phyloP scores from a whole-genome alignment of 2,797 vertebrate species.

The Microctenopoma stevenorrisi region DNA sequence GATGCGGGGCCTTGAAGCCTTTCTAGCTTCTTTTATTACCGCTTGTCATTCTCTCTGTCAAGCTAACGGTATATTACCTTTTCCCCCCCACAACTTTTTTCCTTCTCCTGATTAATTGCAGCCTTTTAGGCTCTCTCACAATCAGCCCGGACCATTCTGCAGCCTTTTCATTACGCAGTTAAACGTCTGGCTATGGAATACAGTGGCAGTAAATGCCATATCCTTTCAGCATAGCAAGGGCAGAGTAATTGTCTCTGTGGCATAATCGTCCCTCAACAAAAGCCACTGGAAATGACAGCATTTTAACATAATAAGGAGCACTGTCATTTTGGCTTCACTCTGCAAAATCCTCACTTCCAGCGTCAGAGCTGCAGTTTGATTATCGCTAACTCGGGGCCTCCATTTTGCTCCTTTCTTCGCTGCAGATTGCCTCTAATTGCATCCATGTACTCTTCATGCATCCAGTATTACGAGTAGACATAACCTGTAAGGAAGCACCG shows the following conservation, averaged over 20 bases:
- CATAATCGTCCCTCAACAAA: conserved; percentile 76
- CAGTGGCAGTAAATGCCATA: conserved; percentile 73
- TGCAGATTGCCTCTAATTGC: conserved; percentile 61
- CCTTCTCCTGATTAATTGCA: conserved; percentile 67
- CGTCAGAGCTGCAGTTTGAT: conserved; percentile 49
- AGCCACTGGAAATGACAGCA: conserved; percentile 73
- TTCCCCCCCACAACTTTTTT: conserved; percentile 23
- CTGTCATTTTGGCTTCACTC: conserved; percentile 58
- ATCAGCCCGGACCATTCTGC: conserved; percentile 61
- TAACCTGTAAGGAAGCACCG: conserved; percentile 26
- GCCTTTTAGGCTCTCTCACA: conserved; percentile 66
- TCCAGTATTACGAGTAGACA: conserved; percentile 47
- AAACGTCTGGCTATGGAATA: conserved; percentile 63
- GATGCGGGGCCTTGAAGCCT: conserved; percentile 50
- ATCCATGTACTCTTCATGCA: conserved; percentile 65
- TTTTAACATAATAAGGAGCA: conserved; percentile 76
- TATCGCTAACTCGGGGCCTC: conserved; percentile 60
- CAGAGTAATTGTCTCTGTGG: conserved; percentile 76
- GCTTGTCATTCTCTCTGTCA: conserved; percentile 42
- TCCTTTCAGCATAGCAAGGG: conserved; percentile 70
- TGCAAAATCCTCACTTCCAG: conserved; percentile 50
- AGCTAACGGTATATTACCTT: conserved; percentile 25
- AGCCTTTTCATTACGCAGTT: conserved; percentile 67
- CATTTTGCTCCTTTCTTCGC: conserved; percentile 62
- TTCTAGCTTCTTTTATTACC: conserved; percentile 58